These are phyloP conservation scores for Drosophila diplacantha DNA, from an alignment of 2,888 invertebrate species.

Conservation along the genomic window DNA sequence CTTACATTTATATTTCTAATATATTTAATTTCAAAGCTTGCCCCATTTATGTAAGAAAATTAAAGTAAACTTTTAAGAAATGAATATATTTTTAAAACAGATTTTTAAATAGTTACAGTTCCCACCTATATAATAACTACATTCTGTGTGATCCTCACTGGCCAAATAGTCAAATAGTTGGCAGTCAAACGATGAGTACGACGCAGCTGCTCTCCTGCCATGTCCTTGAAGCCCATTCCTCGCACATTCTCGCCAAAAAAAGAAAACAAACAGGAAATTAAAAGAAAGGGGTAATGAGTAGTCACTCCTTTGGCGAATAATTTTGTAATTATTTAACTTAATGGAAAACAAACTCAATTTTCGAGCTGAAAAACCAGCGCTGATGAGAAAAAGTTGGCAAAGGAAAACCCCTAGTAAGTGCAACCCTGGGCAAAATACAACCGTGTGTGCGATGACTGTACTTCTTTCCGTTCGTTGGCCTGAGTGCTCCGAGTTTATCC, in stretches of 20 bases:
- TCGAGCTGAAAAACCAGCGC: constrained; percentile 53
- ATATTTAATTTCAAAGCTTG: background rate
- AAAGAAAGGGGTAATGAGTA: constrained; percentile 15
- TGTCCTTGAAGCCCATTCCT: constrained; percentile 4
- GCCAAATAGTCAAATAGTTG: constrained; percentile 26
- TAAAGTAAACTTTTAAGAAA: background rate
- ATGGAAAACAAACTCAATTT: constrained; percentile 73
- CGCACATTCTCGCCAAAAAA: background rate
- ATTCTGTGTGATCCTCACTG: constrained; percentile 40
- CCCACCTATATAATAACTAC: background rate
- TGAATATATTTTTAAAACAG: too few relatives aligned
- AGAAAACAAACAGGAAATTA: background rate
- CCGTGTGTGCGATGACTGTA: constrained; percentile 50
- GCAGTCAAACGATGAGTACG: background rate
- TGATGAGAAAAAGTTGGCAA: constrained; percentile 24
- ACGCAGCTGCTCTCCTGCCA: constrained; percentile 52
- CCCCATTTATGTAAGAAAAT: background rate
- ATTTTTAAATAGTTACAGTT: too few relatives aligned
- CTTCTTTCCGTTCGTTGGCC: constrained; percentile 16
- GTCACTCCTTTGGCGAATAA: constrained; percentile 62
- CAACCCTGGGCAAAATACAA: constrained; percentile 10
- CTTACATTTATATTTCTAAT: background rate
- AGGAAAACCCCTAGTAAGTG: background rate
- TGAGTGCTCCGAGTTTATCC: constrained; percentile 17
- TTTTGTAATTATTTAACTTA: constrained; percentile 73